Base-by-base conservation (phyloP, 1,140 invertebrate genomes). In the Cylas formicarius region DNA sequence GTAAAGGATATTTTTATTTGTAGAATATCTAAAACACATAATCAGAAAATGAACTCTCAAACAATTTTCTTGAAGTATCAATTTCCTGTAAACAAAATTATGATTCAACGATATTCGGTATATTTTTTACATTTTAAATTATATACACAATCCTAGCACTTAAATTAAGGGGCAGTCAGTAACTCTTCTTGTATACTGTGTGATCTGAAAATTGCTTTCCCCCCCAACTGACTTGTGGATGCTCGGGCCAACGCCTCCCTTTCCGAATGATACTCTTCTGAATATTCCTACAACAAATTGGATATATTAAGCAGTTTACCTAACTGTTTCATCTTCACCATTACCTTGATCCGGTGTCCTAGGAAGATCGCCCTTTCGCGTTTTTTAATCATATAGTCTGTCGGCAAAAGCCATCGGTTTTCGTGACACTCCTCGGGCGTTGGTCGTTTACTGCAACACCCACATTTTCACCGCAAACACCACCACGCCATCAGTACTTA, bases 371-470 rank as follows among this genome's bases (percentile, higher is more conserved):
- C 83, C 48, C 88, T 72, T 65, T 96, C 90, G 23, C 92, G 73
- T 61, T 90, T 91, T 68, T 86, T 90, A 37, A 91, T 84, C 82
- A 96, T 93, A 60, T 82, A 89, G 62, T 97, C 91, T 2, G 84
- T 84, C 3, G 87, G 82, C 46, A 87, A 73, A 11, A 98, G 70
- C 92, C 95, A 98, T 64, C 91, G 83, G 66, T 97, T 90, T 61
- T 97, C 91, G 56, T 90, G 78, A 57, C 90, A 94, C 67, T 97
- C 93, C 57, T 97, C 92, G 0, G 87, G 81, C 28, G 83, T 80
- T 36, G 94, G 90, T 62, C 95, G 74, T 77, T 97, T 95, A 52
- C 90, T 94, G 55, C 33, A 60, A 52, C 43, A 58, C 56, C 47
- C 54, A 10, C n/a, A n/a, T n/a, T n/a, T n/a, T n/a, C n/a, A n/a